Base-by-base conservation (phyloP, 2,113 vertebrate species). In the Oreocharis arfaki region DNA sequence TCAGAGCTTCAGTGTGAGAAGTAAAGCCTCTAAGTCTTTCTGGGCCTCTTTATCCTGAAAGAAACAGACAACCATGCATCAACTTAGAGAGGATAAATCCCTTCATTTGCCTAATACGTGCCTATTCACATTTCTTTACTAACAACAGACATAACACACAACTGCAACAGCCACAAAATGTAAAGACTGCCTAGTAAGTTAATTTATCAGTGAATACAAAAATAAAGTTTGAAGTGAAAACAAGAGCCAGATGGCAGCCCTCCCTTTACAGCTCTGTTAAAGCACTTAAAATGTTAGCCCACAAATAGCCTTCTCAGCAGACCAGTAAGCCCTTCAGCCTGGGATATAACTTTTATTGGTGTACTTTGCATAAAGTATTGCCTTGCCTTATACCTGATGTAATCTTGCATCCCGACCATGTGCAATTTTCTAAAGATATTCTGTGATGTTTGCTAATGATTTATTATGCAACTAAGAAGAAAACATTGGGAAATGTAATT, bases 41-140 rank as follows among this genome's bases (percentile, higher is more conserved):
- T 99, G 98, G 90, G 98, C 98, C 41, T 99, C 98, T 96, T 98
- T 97, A 92, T 99, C 99, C 99, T 99, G 95, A 77, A 94, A 97
- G 95, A 89, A 94, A 97, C 95, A 97, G 83, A 94, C 52, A 95
- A 80, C 67, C 89, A 94, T 57, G 76, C 68, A 96, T 79, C 68
- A 85, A 95, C 27, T 96, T 83, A 94, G 84, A 96, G 89, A 70
- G 75, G 71, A 84, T 90, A 92, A 94, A 93, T 89, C 70, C 61
- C 53, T 76, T 94, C 55, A 79, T 52, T 84, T 90, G 63, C 65
- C 84, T 82, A 71, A 86, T 75, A 90, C 19, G 10, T 81, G 89
- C 80, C 68, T 84, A 69, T 63, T 42, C 78, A 77, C 87, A 76
- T 70, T 90, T 96, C 73, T 94, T 83, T 68, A 93, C 83, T 90